A percentile compares a stretch with the other conserved stretches of the same genome.
phyloP scores from a whole-genome alignment of 2,888 invertebrate species.

The Liodrosophila aerea region DNA sequence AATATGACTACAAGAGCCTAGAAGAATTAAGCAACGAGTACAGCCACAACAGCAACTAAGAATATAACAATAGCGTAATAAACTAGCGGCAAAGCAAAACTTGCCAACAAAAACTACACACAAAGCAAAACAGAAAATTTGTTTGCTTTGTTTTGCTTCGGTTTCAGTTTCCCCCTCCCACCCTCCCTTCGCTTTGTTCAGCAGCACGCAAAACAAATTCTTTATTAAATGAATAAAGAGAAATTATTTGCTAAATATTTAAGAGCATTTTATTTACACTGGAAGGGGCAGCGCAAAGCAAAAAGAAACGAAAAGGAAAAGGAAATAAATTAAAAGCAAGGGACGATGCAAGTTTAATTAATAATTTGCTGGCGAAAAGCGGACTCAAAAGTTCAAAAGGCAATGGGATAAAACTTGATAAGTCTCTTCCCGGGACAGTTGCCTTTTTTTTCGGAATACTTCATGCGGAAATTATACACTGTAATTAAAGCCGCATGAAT shows the following conservation, averaged over 20 bases:
- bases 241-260: slow-evolving; percentile 54
- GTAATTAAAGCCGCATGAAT: slow-evolving; percentile 12
- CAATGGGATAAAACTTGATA: slow-evolving; percentile 38
- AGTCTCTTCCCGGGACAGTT: slow-evolving; percentile 28
- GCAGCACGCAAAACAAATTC: slow-evolving; percentile 38
- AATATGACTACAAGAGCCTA: slow-evolving; percentile 69
- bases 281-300: background rate
- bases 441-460: background rate
- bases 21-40: slow-evolving; percentile 59
- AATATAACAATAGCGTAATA: slow-evolving; percentile 68
- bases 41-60: slow-evolving; percentile 44
- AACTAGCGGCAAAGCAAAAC: slow-evolving; percentile 63
- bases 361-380: slow-evolving; percentile 57
- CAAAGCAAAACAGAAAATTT: slow-evolving; percentile 48
- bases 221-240: slow-evolving; percentile 41
- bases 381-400: slow-evolving; percentile 46
- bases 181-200: background rate
- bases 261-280: slow-evolving; percentile 20
- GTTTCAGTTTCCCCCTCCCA: slow-evolving; percentile 14
- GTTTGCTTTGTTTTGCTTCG: slow-evolving; percentile 46
- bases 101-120: slow-evolving; percentile 26
- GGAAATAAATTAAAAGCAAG: background rate
- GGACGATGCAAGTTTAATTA: slow-evolving; percentile 59
- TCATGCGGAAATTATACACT: slow-evolving; percentile 19
- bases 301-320: slow-evolving; percentile 3